Evolutionary conservation across 2,113 vertebrate genomes (phyloP).

Genomic region (Orthochromis malagaraziensis): DNA sequence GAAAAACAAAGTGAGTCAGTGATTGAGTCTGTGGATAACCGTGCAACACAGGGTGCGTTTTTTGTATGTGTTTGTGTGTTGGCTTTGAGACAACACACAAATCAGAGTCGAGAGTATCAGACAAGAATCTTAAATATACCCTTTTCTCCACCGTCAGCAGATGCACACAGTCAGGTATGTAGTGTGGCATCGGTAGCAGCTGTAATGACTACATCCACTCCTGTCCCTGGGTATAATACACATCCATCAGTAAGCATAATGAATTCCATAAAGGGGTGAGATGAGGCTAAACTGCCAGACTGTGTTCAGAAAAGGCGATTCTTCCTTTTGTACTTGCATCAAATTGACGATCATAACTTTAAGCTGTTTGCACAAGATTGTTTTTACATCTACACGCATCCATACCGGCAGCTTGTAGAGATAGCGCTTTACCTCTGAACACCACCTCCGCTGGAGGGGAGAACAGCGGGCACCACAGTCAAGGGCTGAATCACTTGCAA

Average conservation of each 20-base stretch:
- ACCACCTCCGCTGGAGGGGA: not conserved
- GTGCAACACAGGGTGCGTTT: not conserved
- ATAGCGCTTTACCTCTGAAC: fast-evolving
- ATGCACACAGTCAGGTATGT: slow-evolving; percentile 20
- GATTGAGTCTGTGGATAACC: slow-evolving; percentile 1
- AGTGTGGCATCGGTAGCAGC: slow-evolving; percentile 5
- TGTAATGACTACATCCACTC: not conserved
- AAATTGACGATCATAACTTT: not conserved
- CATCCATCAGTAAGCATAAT: not conserved
- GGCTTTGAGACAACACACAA: slow-evolving; percentile 15
- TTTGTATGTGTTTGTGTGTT: slow-evolving; percentile 6
- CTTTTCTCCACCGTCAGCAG: slow-evolving; percentile 43
- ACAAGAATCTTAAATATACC: slow-evolving; percentile 44
- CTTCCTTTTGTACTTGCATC: not conserved
- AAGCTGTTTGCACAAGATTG: not conserved
- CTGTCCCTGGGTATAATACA: not conserved
- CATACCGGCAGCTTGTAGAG: not conserved
- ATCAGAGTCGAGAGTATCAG: slow-evolving; percentile 2
- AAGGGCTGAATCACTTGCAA: not conserved
- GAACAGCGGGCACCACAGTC: not conserved
- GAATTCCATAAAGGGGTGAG: not conserved
- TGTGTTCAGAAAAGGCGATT: not conserved
- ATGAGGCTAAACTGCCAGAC: not conserved
- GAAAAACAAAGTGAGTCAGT: not conserved
- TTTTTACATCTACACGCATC: not conserved